Evolutionary conservation across 2,113 vertebrate genomes (phyloP), one percentile per base, ranked within the genome.

Genomic region (Neofelis nebulosa): DNA sequence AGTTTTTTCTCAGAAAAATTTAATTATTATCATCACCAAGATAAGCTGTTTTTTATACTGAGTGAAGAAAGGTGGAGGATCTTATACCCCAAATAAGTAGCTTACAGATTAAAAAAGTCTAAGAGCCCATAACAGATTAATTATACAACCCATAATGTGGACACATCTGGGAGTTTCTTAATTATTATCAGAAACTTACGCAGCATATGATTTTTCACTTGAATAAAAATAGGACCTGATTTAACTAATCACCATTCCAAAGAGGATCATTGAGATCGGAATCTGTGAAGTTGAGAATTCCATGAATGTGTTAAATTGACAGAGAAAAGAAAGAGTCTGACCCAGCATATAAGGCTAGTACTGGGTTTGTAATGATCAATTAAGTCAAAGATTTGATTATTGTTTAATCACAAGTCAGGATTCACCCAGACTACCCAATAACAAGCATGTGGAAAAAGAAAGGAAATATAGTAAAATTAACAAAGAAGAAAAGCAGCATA

Each of bases 221-320:
- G 61, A 87, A 94, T 76, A 71, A 68, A 45, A 68, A 7, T 1
- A 90, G 84, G 41, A 2, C 10, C 65, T 69, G 48, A 92, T n/a
- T 68, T 92, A 91, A 94, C 71, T 9, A 86, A 61, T 73, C 45
- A 94, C n/a, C 71, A 88, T 25, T 76, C n/a, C 41, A 94, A 89
- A 97, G 11, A 94, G 57, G 36, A 93, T 5, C 50, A 33, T 50
- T 74, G 90, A 81, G 69, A 48, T 5, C 55, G 50, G 18, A 45
- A 71, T 86, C 50, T 96, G 83, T 74, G 69, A 94, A 57, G 83
- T 18, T 21, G 19, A 86, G 33, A 89, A 86, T 21, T 31, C 29
- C 36, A 25, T 11, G 41, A 84, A 36, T 65, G 18, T 61, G 13
- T 74, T 31, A 76, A 84, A 15, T 55, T 92, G 84, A 61, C 29